These are phyloP conservation scores for Formica selysi DNA, from an alignment of 1,140 invertebrate genomes.

Conservation along the genomic window DNA sequence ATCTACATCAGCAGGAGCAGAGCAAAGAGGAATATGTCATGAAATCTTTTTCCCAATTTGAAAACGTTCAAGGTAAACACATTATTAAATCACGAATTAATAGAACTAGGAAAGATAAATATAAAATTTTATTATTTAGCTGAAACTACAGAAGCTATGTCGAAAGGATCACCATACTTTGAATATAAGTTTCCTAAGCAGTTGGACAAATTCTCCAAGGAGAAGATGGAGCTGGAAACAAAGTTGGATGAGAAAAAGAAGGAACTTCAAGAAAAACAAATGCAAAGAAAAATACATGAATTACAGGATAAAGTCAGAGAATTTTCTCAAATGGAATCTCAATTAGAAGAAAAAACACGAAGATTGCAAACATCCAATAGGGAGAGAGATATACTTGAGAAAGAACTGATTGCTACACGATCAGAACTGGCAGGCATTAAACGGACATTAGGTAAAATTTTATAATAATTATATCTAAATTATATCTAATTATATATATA, in stretches of 20 bases:
- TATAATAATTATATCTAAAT: background rate
- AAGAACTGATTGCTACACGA: conserved; percentile 85
- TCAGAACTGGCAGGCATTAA: conserved; percentile 81
- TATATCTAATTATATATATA: background rate
- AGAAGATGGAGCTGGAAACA: conserved; percentile 81
- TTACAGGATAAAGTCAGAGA: conserved; percentile 82
- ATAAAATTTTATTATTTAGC: background rate
- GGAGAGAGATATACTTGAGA: conserved; percentile 86
- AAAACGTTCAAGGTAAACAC: too few relatives aligned
- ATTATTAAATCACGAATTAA: too few relatives aligned
- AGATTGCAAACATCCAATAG: conserved; percentile 85
- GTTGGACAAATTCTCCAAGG: conserved; percentile 67
- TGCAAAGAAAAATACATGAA: conserved; percentile 86
- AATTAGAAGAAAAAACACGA: conserved; percentile 85
- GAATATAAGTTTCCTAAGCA: conserved; percentile 64
- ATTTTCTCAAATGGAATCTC: conserved; percentile 82
- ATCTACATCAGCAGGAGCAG: too few relatives aligned
- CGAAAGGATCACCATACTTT: conserved; percentile 30
- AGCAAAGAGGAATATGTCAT: too few relatives aligned
- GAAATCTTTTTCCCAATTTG: too few relatives aligned
- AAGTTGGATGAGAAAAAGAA: conserved; percentile 85
- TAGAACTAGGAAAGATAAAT: background rate
- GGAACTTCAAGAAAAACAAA: conserved; percentile 86
- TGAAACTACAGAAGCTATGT: background rate
- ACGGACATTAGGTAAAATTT: conserved; percentile 79